phyloP scores from a whole-genome alignment of 1,140 invertebrate genomes.

The Pemphigus obesinymphae region DNA sequence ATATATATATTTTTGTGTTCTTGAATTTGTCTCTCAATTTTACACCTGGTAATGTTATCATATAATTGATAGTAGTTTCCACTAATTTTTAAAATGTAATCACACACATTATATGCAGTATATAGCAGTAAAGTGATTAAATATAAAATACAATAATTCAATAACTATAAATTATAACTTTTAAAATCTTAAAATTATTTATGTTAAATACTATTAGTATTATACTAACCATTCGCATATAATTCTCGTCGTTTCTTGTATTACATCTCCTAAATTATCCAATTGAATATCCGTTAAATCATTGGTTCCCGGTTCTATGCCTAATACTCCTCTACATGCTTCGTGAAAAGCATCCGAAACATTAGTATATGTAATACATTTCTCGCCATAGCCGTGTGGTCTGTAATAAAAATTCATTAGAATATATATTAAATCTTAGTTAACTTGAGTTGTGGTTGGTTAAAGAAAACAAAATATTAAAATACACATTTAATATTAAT shows the following conservation, averaged over 20 bases:
- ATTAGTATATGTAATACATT: conserved; percentile 14
- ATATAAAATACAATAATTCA: no score
- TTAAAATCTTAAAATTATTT: no score
- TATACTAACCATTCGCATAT: conserved; percentile 30
- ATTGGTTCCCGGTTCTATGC: conserved; percentile 17
- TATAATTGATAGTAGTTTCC: no score
- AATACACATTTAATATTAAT: no score
- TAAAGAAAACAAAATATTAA: not conserved
- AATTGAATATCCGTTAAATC: conserved; percentile 33
- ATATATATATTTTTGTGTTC: no score
- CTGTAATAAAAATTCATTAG: not conserved
- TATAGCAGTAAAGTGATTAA: no score
- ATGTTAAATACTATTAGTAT: no score
- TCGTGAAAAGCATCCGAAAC: conserved; percentile 26
- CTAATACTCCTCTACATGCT: conserved; percentile 18
- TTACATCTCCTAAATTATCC: conserved; percentile 22
- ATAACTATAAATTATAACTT: no score
- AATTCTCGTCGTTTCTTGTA: conserved; percentile 32
- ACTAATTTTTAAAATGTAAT: no score
- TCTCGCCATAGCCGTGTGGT: conserved; percentile 9
- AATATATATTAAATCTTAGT: not conserved
- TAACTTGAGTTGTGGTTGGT: not conserved
- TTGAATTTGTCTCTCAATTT: no score
- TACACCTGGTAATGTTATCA: no score
- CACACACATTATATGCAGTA: no score